Base-by-base conservation (phyloP, 1,140 invertebrate species). In the Metaphire vulgaris region DNA sequence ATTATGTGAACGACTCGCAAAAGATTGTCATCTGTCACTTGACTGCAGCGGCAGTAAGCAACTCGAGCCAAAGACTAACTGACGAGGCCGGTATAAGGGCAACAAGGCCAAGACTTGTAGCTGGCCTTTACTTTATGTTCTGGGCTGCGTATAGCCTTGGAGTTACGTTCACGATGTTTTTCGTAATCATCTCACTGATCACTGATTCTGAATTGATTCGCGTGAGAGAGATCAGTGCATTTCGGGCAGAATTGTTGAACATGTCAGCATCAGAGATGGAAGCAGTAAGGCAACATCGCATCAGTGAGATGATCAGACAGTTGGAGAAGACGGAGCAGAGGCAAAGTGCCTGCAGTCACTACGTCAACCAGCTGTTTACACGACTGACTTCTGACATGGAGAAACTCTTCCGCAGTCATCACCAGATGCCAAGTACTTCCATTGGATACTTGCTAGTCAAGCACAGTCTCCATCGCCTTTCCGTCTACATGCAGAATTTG, bases 141-240 rank as follows among this genome's bases (percentile, higher is more conserved):
- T 64, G 77, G 14, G 41, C 69, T 26, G 31, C 66, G 21, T 78
- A 78, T 30, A 78, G 69, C 68, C 32, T 78, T 26, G 26, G 67
- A 0, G 75, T 78, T 33, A 78, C 77, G 1, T 78, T 78, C 56
- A 78, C 77, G 12, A 67, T 78, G 12, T 78, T 78, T 33, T 72
- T 78, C 32, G 68, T 74, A 2, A 69, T 78, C 26, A 12, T 78
- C 21, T 69, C 75, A 56, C 73, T 74, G 16, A 33, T 78, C 56
- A 29, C 68, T 33, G 1, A 32, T 26, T 16, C 21, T 21, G 73
- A 78, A 56, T 70, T 69, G 21, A 32, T 29, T 15, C 31, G 34
- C 41, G 2, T 78, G 12, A 12, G 31, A 2, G 72, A 76, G 21
- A 6, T 78, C 33, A 65, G 31, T 21, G 33, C 12, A 15, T 78